Evolutionary conservation across 2,113 vertebrate genomes (phyloP).

Genomic region (Uria lomvia): DNA sequence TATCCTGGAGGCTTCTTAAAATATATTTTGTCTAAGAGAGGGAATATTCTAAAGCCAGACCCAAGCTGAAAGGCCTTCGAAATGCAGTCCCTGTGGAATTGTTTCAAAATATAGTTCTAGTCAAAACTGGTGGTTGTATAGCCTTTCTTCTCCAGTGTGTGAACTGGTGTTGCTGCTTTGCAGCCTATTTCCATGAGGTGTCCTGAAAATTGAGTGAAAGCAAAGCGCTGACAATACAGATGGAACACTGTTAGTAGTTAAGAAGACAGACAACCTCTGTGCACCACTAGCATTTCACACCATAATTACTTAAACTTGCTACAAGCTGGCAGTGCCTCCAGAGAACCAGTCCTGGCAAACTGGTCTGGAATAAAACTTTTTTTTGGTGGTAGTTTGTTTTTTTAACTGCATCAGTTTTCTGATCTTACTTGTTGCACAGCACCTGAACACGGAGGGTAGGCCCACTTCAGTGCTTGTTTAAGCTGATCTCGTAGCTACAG

Average conservation of each 20-base stretch:
- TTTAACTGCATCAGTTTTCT: not conserved
- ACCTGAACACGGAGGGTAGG: not conserved
- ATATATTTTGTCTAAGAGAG: not conserved
- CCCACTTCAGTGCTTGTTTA: not conserved
- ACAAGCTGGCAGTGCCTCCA: not conserved
- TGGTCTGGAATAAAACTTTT: not conserved
- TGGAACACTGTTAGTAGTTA: not conserved
- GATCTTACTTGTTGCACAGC: not conserved
- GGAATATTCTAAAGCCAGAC: not conserved
- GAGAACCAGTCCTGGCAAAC: not conserved
- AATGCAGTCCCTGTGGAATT: not conserved
- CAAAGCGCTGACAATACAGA: not conserved
- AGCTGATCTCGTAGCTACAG: not conserved
- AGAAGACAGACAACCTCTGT: not conserved
- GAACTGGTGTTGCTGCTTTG: not conserved
- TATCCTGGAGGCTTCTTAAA: not conserved
- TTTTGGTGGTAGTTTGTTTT: not conserved
- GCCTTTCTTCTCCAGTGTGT: not conserved
- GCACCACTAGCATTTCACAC: not conserved
- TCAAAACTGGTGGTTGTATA: not conserved
- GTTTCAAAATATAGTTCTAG: not conserved
- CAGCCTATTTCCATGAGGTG: not conserved
- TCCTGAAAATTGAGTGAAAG: not conserved
- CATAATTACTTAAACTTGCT: not conserved
- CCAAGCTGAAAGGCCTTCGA: not conserved